Evolutionary conservation across 1,140 invertebrate genomes (phyloP), one percentile per base, ranked within the genome.

Genomic region (Polypedilum pembai): DNA sequence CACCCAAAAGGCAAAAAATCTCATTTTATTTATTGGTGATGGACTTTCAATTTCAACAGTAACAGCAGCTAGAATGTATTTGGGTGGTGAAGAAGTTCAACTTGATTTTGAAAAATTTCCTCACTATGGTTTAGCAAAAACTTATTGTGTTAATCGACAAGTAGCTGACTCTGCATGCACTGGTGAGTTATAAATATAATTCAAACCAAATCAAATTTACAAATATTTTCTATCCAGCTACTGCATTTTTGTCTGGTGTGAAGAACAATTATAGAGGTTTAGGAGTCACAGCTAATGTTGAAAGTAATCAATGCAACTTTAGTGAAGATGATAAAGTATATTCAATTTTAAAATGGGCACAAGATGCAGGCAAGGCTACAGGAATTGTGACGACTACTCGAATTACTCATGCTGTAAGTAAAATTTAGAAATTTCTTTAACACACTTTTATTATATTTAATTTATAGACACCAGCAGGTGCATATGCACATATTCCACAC

Each of bases 21-120:
- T 91, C 4, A 89, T 93, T 21, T 79, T 94, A 76, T 92, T 92
- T 78, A 80, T 94, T 72, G 92, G 92, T 1, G 91, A 93, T 78
- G 92, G 92, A 18, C 91, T 94, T 90, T 90, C 90, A 15, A 82
- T 92, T n/a, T 83, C 90, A 1, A 92, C 91, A 3, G 79, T 92
- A 8, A 88, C 88, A 0, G 89, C 90, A 0, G 86, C 89, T 1
- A 81, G 91, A 21, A 88, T 90, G 63, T 84, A 87, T 74, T 84
- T 87, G 75, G 90, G 89, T 0, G 88, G 85, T 41, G 90, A 92
- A 81, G 88, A 91, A 75, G 79, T 82, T 5, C 79, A 85, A 73
- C 85, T 93, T 4, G 85, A 85, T 69, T 93, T 91, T 77, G 92
- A 94, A 76, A 82, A 86, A 56, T 93, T 94, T 77, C 92, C 91